Conservation (phyloP, 1,140 invertebrate genomes). For the Apolygus lucorum region DNA sequence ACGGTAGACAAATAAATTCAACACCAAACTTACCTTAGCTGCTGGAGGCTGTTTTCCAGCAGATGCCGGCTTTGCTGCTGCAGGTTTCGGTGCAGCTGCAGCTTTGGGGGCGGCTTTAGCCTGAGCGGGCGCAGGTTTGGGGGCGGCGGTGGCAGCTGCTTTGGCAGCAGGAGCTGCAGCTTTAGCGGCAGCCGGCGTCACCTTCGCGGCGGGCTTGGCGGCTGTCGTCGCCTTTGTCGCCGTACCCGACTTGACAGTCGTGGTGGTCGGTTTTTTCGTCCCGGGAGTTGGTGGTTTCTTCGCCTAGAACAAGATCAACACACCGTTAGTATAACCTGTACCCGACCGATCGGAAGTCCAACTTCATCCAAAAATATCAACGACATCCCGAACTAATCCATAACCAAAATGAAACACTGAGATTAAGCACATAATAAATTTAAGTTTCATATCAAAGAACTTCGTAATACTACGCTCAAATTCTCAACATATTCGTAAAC, state of each 20-base stretch:
- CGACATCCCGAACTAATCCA: not conserved
- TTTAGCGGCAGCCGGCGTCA: not conserved
- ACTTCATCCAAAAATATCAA: not conserved
- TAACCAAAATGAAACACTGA: too few species aligned
- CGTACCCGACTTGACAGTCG: not conserved
- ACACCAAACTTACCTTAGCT: not conserved
- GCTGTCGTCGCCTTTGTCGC: not conserved
- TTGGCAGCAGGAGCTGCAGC: not conserved
- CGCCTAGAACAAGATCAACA: not conserved
- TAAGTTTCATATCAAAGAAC: too few species aligned
- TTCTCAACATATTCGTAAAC: too few species aligned
- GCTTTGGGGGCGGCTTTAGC: conserved; percentile 1
- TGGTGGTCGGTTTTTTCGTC: not conserved
- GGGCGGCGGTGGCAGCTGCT: not conserved
- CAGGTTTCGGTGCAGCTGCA: not conserved
- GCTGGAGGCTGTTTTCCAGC: conserved; percentile 3
- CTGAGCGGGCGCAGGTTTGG: not conserved
- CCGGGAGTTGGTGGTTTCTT: conserved; percentile 2
- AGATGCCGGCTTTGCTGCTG: not conserved
- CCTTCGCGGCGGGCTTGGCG: not conserved
- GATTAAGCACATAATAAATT: too few species aligned
- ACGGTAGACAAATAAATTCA: too few species aligned
- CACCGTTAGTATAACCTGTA: not conserved
- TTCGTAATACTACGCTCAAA: too few species aligned
- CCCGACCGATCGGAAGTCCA: too few species aligned